Base-by-base conservation (phyloP, 1,140 invertebrate genomes). In the Eurosta solidaginis region DNA sequence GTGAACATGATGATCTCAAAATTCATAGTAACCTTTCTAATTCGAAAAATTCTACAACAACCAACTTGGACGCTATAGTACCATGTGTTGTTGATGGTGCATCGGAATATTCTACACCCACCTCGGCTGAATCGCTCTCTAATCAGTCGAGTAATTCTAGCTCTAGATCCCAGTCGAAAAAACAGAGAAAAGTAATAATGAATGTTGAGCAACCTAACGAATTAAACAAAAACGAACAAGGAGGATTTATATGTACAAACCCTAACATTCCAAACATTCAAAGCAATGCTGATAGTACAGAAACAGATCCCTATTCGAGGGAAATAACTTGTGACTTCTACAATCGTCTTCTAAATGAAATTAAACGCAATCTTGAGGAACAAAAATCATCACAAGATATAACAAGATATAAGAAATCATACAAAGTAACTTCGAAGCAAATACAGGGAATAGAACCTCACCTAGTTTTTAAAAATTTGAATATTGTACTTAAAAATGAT, bases 291-390 rank as follows among this genome's bases (percentile, higher is more conserved):
- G 47, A 77, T 29, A 59, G 77, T 22, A 36, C 79, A 45, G 40
- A 74, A 25, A 49, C 10, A 1, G 54, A 54, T 1, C 54, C 63
- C 20, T 82, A 83, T 1, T 79, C 81, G 0, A 83, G 82, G 29
- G 83, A 82, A 12, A 83, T 82, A 1, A 84, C 81, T 79, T 87
- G 86, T 74, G 86, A 87, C 45, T 87, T 87, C 42, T 87, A 87
- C 76, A 87, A 86, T 79, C 84, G 86, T 40, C 76, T 87, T 7
- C 73, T 87, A 2, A 85, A 86, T 59, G 86, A 87, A 68, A 87
- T 87, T 44, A 87, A 87, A 63, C 86, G 85, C 79, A 86, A 82
- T 47, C 79, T 87, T 27, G 44, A 79, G 25, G 22, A 79, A 63
- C 45, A 78, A 25, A 29, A 47, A 50, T 47, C 29, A 42, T 14